Evolutionary conservation across 2,888 invertebrate species (phyloP).

Genomic region (Tholera decimalis): DNA sequence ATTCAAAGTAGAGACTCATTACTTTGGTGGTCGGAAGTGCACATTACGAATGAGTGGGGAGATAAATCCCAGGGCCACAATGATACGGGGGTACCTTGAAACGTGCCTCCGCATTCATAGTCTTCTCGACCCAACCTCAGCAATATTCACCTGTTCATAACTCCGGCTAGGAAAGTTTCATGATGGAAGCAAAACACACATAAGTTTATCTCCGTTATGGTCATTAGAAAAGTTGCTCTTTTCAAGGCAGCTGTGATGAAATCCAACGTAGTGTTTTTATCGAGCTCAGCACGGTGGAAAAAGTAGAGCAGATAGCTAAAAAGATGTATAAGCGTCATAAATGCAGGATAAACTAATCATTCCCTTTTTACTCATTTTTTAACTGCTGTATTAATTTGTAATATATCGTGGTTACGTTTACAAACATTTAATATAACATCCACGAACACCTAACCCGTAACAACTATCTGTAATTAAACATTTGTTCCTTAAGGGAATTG

Average conservation of each 20-base stretch:
- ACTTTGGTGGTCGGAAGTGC: constrained; percentile 49
- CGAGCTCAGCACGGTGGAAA: not conserved
- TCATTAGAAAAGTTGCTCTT: constrained; percentile 51
- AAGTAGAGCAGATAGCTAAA: not conserved
- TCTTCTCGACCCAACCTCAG: too few relatives aligned
- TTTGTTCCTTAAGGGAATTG: too few relatives aligned
- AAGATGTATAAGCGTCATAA: not conserved
- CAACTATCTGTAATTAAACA: too few relatives aligned
- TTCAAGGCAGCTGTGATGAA: constrained; percentile 30
- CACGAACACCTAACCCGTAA: too few relatives aligned
- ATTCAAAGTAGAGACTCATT: constrained; percentile 59
- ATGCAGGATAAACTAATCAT: not conserved
- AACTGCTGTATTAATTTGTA: too few relatives aligned
- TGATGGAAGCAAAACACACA: constrained; percentile 44
- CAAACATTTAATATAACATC: too few relatives aligned
- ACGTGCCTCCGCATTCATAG: constrained; percentile 47
- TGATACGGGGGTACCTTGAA: constrained; percentile 31
- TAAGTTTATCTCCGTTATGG: constrained; percentile 31
- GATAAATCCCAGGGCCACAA: constrained; percentile 57
- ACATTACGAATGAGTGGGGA: constrained; percentile 50
- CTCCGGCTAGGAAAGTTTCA: constrained; percentile 52
- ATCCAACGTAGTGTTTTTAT: constrained; percentile 13
- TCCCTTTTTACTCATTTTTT: too few relatives aligned
- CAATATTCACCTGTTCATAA: constrained; percentile 60
- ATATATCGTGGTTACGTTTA: too few relatives aligned